Conservation (phyloP, 2,888 invertebrate genomes). For the Lycaena phlaeas region DNA sequence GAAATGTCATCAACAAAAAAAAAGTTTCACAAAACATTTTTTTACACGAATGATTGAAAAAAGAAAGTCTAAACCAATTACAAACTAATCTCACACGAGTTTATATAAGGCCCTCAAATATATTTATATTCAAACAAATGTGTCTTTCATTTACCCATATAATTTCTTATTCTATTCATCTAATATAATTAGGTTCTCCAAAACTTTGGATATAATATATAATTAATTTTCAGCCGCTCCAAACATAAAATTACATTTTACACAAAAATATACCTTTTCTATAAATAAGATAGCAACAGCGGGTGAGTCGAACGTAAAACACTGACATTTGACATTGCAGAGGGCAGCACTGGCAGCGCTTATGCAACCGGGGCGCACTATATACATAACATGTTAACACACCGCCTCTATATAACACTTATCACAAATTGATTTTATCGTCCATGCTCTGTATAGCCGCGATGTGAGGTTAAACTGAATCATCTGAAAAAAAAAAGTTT, state of each 20-base stretch:
- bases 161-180: slow-evolving; percentile 2
- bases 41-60: neutral
- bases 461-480: slow-evolving; percentile 58
- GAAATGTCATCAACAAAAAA: neutral
- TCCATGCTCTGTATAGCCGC: slow-evolving; percentile 61
- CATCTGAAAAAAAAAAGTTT: slow-evolving; percentile 38
- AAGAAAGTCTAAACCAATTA: neutral
- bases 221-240: neutral
- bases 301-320: neutral
- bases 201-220: neutral
- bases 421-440: slow-evolving; percentile 67
- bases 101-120: neutral
- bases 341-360: slow-evolving; percentile 14
- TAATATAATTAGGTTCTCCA: neutral
- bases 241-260: slow-evolving; percentile 2
- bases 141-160: slow-evolving; percentile 1
- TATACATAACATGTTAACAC: slow-evolving; percentile 29
- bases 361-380: slow-evolving; percentile 21
- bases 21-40: no score
- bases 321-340: slow-evolving; percentile 10
- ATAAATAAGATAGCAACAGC: neutral
- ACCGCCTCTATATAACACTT: slow-evolving; percentile 50
- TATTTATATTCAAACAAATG: neutral
- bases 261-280: slow-evolving; percentile 7
- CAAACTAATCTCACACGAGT: slow-evolving; percentile 5